Base-by-base conservation (phyloP, 1,140 invertebrate species). In the Nebria ingens region DNA sequence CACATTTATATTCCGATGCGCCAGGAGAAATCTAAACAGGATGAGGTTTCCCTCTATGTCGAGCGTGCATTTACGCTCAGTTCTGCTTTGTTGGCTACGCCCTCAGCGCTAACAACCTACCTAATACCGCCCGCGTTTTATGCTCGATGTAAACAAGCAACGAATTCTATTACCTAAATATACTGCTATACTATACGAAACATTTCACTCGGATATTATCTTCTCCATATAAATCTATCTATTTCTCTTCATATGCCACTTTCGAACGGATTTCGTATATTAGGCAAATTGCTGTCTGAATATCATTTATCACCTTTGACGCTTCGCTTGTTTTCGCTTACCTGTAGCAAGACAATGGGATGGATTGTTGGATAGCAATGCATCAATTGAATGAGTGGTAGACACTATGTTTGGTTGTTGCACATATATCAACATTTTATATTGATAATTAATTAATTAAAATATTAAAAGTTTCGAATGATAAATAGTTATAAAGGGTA, bases 91-190 rank as follows among this genome's bases (percentile, higher is more conserved):
- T 45, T 45, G 40, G 40, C 9, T 45, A 45, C 40, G 15, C 40
- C 40, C 17, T 45, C 15, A 17, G 6, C 15, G 15, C 40, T 45
- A 45, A 45, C 40, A 45, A 17, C 40, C 3, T 11, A 17, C 40
- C 17, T 17, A n/a, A n/a, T n/a, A n/a, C n/a, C n/a, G n/a, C n/a
- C n/a, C n/a, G n/a, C 15, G 40, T 45, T 45, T 45, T 45, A 45
- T 45, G 40, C 40, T 17, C 40, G 40, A 12, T 45, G 40, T 17
- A 45, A 45, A 45, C 40, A 45, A 45, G 40, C 40, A 45, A 4
- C 9, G 40, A 45, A 45, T 45, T 45, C 40, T 45, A 45, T 45
- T 45, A 45, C 40, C 40, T 45, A 45, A 4, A 45, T 45, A 17
- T n/a, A n/a, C n/a, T n/a, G n/a, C n/a, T n/a, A n/a, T n/a, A n/a